Conservation (phyloP, 1,140 invertebrate species). For the Scaptodrosophila lebanonensis region DNA sequence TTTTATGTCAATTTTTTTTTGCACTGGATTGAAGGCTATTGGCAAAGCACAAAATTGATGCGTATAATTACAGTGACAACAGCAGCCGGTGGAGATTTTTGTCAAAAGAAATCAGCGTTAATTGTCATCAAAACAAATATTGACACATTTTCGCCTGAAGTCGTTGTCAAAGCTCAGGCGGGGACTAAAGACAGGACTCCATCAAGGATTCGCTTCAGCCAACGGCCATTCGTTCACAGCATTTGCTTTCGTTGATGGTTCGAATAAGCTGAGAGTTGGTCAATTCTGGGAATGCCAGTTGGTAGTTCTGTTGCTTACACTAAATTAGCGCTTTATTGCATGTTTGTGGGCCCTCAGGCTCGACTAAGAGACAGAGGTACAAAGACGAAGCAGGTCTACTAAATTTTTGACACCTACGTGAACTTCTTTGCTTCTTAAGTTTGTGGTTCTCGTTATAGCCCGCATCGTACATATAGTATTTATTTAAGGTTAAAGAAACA, state of each 20-base stretch:
- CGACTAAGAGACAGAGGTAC: not conserved
- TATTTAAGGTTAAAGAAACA: conserved; percentile 3
- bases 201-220: conserved; percentile 12
- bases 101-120: conserved; percentile 68
- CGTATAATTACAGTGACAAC: conserved; percentile 55
- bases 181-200: conserved; percentile 60
- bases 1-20: not conserved
- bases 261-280: too few species aligned
- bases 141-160: conserved; percentile 45
- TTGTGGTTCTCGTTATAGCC: too few species aligned
- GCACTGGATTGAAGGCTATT: not conserved
- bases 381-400: conserved; percentile 13
- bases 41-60: not conserved
- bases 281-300: conserved; percentile 56
- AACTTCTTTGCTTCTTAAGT: too few species aligned
- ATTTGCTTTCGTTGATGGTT: conserved; percentile 54
- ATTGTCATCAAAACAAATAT: conserved; percentile 74
- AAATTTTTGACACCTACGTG: conserved; percentile 12
- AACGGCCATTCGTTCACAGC: conserved; percentile 37
- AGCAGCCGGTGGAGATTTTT: conserved; percentile 42
- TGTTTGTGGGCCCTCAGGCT: conserved; percentile 56
- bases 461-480: too few species aligned
- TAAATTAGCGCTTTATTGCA: conserved; percentile 71
- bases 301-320: conserved; percentile 28
- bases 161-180: conserved; percentile 46